Evolutionary conservation across 2,797 vertebrate species (phyloP).

Genomic region (Betta splendens): DNA sequence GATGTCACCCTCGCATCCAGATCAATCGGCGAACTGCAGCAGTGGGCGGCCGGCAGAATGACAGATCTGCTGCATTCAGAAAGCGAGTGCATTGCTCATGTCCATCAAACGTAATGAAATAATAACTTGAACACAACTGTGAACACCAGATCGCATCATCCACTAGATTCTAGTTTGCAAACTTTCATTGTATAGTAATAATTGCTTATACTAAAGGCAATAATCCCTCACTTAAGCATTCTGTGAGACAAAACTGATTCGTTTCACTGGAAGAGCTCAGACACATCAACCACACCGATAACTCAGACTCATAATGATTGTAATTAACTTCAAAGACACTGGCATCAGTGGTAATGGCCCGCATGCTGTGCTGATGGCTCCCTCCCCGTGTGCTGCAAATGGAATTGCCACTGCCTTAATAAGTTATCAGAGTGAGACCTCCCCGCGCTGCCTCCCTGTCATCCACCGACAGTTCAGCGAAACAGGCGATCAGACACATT

Average conservation of each 20-base stretch:
- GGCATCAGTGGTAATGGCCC: slow-evolving; percentile 38
- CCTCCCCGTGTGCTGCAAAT: slow-evolving; percentile 45
- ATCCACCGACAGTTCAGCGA: slow-evolving; percentile 46
- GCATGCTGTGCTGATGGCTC: slow-evolving; percentile 42
- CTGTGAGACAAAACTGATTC: slow-evolving; percentile 8
- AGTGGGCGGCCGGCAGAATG: slow-evolving; percentile 61
- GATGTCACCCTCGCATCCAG: slow-evolving; percentile 58
- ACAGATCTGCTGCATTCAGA: slow-evolving; percentile 57
- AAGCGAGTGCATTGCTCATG: slow-evolving; percentile 52
- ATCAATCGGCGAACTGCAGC: slow-evolving; percentile 52
- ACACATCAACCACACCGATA: slow-evolving; percentile 43
- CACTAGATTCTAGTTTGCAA: slow-evolving; percentile 28
- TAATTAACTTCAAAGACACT: slow-evolving; percentile 57
- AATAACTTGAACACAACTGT: slow-evolving; percentile 37
- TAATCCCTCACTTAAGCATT: background rate
- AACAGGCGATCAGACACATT: slow-evolving; percentile 51
- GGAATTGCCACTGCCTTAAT: slow-evolving; percentile 54
- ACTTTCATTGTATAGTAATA: slow-evolving; percentile 2
- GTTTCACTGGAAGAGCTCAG: slow-evolving; percentile 29
- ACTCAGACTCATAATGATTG: slow-evolving; percentile 43
- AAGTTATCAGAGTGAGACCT: slow-evolving; percentile 49
- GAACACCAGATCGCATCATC: slow-evolving; percentile 38
- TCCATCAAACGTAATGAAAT: slow-evolving; percentile 66
- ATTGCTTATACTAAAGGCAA: background rate
- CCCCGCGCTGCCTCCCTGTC: slow-evolving; percentile 38